Conservation (phyloP, 2,888 invertebrate species). For the Parthenolecanium corni region DNA sequence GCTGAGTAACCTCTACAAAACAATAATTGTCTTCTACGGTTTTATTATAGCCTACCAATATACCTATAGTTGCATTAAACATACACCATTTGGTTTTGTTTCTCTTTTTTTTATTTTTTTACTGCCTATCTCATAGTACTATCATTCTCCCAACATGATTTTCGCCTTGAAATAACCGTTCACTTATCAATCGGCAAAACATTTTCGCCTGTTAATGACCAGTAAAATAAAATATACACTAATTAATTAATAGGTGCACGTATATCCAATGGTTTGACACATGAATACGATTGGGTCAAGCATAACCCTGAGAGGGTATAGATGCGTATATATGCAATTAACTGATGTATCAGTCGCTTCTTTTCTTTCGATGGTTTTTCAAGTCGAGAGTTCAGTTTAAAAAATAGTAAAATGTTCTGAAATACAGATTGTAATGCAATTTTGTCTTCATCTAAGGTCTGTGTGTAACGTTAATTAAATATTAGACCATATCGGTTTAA, state of each 20-base stretch:
- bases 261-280: slow-evolving; percentile 1
- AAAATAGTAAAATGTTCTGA: too few relatives aligned
- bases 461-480: too few relatives aligned
- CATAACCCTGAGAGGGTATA: too few relatives aligned
- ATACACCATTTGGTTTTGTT: neutral
- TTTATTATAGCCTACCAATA: too few relatives aligned
- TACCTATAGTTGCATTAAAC: neutral
- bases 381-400: too few relatives aligned
- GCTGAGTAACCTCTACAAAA: slow-evolving; percentile 21
- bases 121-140: neutral
- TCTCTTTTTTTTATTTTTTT: neutral
- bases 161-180: neutral
- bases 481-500: too few relatives aligned
- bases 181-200: slow-evolving; percentile 2
- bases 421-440: too few relatives aligned
- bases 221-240: slow-evolving; percentile 26
- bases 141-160: neutral
- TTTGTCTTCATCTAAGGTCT: too few relatives aligned
- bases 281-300: neutral
- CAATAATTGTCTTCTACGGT: slow-evolving; percentile 20
- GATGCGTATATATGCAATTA: too few relatives aligned
- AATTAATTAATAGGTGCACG: slow-evolving; percentile 21
- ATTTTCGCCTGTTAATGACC: slow-evolving; percentile 16
- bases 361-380: too few relatives aligned
- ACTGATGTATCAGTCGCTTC: too few relatives aligned